Evolutionary conservation across 2,113 vertebrate species (phyloP).

Genomic region (Nestor notabilis): DNA sequence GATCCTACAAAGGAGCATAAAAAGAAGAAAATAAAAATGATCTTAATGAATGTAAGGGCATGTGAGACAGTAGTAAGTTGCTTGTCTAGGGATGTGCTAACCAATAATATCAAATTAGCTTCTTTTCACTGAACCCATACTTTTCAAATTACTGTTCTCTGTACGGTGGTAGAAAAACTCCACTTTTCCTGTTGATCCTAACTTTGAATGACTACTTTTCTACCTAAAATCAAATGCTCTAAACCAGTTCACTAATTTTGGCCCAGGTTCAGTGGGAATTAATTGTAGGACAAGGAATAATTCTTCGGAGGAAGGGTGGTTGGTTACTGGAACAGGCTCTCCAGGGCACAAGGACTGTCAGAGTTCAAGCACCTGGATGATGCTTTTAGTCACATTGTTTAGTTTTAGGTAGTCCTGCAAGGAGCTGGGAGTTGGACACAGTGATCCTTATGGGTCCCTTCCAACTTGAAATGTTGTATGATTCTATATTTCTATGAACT

Average conservation of each 20-base stretch:
- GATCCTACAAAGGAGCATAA: background rate
- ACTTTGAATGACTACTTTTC: background rate
- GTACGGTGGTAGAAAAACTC: background rate
- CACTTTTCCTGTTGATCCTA: background rate
- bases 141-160: background rate
- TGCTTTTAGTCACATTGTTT: rapidly evolving
- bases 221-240: background rate
- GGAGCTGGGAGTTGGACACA: background rate
- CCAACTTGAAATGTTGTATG: background rate
- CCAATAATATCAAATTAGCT: background rate
- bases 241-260: background rate
- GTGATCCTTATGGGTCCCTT: background rate
- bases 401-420: background rate
- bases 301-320: background rate
- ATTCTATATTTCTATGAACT: background rate
- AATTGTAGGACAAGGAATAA: background rate
- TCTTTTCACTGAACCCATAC: background rate
- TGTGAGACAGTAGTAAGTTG: background rate
- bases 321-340: background rate
- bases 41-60: background rate
- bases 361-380: background rate
- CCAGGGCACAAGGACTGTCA: background rate
- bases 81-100: background rate
- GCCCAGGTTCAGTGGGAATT: background rate
- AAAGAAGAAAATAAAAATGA: background rate